Base-by-base conservation (phyloP, 2,113 vertebrate species). In the Calcarius ornatus region DNA sequence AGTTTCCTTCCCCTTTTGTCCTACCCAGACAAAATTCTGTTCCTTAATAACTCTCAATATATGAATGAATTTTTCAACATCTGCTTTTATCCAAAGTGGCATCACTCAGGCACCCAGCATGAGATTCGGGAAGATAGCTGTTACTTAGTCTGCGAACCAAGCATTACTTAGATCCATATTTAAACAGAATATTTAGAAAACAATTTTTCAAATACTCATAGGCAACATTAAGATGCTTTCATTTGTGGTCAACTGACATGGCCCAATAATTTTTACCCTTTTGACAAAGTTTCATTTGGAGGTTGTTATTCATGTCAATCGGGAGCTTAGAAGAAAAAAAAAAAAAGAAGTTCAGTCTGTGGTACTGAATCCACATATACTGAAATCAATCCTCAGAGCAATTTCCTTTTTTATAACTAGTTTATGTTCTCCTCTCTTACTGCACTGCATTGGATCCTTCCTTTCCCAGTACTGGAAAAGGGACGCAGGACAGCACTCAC, bases 401-500 rank as follows among this genome's bases (percentile, higher is more conserved):
- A 81, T 60, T 89, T 65, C 12, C 6, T 82, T 57, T 76, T 64
- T 83, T 73, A 35, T 24, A 71, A 19, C 9, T 27, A 71, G 20
- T 53, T 73, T 66, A 12, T 51, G 42, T 27, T 21, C 47, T 50
- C 20, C 37, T 42, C 27, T 50, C 47, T 45, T n/a, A 80, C 42
- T 30, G 33, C 24, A 22, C 28, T 63, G n/a, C 19, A 5, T 14
- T 40, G 37, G 38, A 43, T 73, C 11, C 25, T 86, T 65, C 37
- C 23, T 43, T 66, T 92, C 35, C 38, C 19, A 53, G n/a, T 10
- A 22, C 30, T 59, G 60, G 33, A 40, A 50, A 51, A 76, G 10
- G 18, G 10, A 72, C 25, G 11, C 12, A 66, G 63, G n/a, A 57
- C 12, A 51, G 50, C 15, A 54, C n/a, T 59, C 0, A 0, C 14